Conservation (phyloP, 2,113 vertebrate species). For the Podocnemis expansa region DNA sequence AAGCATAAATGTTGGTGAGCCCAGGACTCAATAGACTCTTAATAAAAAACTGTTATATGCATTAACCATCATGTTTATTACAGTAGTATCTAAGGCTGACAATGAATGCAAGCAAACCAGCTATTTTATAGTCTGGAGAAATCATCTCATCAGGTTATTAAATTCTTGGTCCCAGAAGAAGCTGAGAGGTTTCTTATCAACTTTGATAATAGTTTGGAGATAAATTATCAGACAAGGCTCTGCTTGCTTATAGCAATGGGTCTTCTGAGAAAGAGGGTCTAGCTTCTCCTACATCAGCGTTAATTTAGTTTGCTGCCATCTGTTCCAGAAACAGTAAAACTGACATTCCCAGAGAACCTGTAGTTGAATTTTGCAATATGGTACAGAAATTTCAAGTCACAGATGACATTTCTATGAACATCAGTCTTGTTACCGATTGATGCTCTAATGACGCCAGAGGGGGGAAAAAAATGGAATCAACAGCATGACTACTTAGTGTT, state of each 20-base stretch:
- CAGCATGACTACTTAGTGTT: conserved; percentile 21
- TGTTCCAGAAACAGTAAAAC: not conserved
- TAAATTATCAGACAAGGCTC: not conserved
- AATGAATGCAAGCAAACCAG: not conserved
- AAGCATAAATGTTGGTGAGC: not conserved
- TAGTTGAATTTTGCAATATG: not conserved
- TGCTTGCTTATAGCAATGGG: not conserved
- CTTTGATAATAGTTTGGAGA: not conserved
- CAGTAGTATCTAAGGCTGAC: not conserved
- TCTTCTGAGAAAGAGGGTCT: not conserved
- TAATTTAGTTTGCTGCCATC: not conserved
- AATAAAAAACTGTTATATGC: not conserved
- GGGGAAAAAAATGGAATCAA: conserved; percentile 17
- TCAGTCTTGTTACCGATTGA: conserved; percentile 26
- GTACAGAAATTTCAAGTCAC: conserved; percentile 10
- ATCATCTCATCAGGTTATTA: not conserved
- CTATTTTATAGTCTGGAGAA: not conserved
- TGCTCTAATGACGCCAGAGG: conserved; percentile 31
- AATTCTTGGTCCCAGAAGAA: not conserved
- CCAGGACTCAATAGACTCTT: not conserved
- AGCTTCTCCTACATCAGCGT: not conserved
- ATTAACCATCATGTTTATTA: not conserved
- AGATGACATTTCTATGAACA: conserved; percentile 43
- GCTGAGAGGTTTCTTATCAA: not conserved
- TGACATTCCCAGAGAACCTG: conserved; percentile 13